Percentiles rank a stretch among this genome's conserved stretches.
These are phyloP conservation scores for Griposia aprilina DNA, from an alignment of 2,888 invertebrate species.

Conservation along the genomic window DNA sequence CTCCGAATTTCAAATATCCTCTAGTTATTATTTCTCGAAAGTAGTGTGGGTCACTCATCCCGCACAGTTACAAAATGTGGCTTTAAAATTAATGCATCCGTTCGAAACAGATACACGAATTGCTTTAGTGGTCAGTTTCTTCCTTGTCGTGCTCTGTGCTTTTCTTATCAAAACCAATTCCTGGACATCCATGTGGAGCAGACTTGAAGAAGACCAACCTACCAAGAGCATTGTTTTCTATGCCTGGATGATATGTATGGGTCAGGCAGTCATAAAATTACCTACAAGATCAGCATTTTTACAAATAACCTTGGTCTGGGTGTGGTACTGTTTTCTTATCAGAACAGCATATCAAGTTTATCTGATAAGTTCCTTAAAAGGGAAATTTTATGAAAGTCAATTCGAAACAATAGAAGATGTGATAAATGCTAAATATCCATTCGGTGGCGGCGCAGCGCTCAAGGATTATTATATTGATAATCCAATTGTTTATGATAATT, in stretches of 20 bases:
- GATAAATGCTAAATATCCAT: constrained; percentile 75
- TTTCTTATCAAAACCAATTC: constrained; percentile 71
- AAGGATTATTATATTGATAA: constrained; percentile 81
- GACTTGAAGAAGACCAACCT: constrained; percentile 52
- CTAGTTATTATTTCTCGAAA: constrained; percentile 69
- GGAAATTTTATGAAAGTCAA: constrained; percentile 74
- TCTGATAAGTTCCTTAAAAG: constrained; percentile 81
- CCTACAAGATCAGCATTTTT: constrained; percentile 75
- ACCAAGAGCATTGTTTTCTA: constrained; percentile 74
- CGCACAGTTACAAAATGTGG: constrained; percentile 74
- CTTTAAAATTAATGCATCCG: constrained; percentile 81
- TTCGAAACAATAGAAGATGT: constrained; percentile 79
- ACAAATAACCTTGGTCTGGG: constrained; percentile 78
- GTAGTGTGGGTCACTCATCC: constrained; percentile 82
- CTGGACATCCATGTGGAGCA: constrained; percentile 63
- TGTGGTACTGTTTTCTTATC: constrained; percentile 82
- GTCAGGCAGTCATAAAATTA: constrained; percentile 75
- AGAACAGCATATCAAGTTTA: constrained; percentile 83
- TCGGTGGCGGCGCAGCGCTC: constrained; percentile 80
- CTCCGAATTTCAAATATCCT: constrained; percentile 79
- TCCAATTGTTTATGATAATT: constrained; percentile 76
- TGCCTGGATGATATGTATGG: constrained; percentile 83
- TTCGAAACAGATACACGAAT: constrained; percentile 74
- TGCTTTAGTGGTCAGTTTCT: constrained; percentile 74
- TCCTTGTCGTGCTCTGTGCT: constrained; percentile 72